Base-by-base conservation (phyloP, 2,797 vertebrate species). In the Loris lydekkerianus region DNA sequence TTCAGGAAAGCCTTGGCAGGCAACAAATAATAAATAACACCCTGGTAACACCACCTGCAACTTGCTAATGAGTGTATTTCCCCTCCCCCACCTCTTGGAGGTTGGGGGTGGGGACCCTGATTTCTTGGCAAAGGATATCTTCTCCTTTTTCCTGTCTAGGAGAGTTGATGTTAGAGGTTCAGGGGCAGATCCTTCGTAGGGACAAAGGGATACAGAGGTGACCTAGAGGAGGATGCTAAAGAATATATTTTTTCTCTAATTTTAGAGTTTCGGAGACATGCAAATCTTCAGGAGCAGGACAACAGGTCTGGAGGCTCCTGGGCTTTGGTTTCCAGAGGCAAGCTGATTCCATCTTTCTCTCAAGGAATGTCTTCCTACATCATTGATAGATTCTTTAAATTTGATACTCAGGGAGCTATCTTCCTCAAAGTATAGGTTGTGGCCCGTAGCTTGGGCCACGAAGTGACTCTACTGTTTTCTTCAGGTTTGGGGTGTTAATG, bases 1-100 rank as follows among this genome's bases (percentile, higher is more conserved):
- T 94, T 97, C 97, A 86, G 97, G 93, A 94, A 98, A 97, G 87
- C 96, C 89, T 97, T 97, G 96, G 97, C 97, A 98, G 97, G 96
- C 96, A 96, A 92, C 96, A 97, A 97, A 97, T 97, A 97, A 98
- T 96, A 97, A 98, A 97, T 97, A 97, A 97, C 95, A 98, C 94
- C 93, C 93, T 96, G 96, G 96, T 97, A 97, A 97, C 97, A 97
- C 95, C 97, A 98, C 97, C 97, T 98, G 97, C 96, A 96, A 97
- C 89, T 94, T 97, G 96, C 97, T 98, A 98, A 98, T 98, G 97
- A 98, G 94, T 95, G 95, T 95, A 95, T 98, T 97, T 97, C 58
- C 77, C 89, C 81, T 97, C 84, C 81, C 87, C 97, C 84, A 85
- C 56, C 34, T 89, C 84, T 93, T 96, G 31, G 91, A 93, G 29